These are phyloP conservation scores for Corbicula japonica DNA, from an alignment of 2,888 invertebrate species.

Conservation along the genomic window DNA sequence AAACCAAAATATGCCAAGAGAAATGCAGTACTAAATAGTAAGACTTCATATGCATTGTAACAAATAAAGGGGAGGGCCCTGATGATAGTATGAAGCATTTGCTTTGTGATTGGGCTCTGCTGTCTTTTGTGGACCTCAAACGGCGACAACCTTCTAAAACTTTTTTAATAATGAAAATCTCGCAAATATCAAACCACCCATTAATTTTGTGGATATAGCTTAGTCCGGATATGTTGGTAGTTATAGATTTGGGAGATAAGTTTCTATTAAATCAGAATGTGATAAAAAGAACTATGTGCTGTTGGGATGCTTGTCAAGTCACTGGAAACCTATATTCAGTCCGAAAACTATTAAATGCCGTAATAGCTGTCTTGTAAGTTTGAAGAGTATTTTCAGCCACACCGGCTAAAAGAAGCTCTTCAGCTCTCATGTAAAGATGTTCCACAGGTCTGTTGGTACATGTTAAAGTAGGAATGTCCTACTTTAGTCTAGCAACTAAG, in stretches of 20 bases:
- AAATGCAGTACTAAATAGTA: not conserved
- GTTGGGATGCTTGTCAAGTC: slow-evolving; percentile 6
- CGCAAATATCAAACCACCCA: slow-evolving; percentile 13
- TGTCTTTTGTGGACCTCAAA: not conserved
- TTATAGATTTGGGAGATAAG: slow-evolving; percentile 16
- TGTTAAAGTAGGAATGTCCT: no score
- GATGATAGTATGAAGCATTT: not conserved
- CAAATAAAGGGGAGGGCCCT: not conserved
- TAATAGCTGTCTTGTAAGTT: slow-evolving; percentile 19
- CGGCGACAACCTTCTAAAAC: slow-evolving; percentile 32
- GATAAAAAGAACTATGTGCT: slow-evolving; percentile 22
- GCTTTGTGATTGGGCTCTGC: slow-evolving; percentile 23
- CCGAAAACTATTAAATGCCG: slow-evolving; percentile 4
- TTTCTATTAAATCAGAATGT: slow-evolving; percentile 23
- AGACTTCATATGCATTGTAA: not conserved
- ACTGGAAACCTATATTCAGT: not conserved
- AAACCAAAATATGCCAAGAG: not conserved
- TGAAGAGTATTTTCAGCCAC: slow-evolving; percentile 13
- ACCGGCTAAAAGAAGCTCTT: slow-evolving; percentile 11
- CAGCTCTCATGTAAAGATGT: slow-evolving; percentile 18
- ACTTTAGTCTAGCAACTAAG: no score
- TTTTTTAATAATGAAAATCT: slow-evolving; percentile 11
- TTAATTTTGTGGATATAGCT: slow-evolving; percentile 30
- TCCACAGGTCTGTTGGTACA: slow-evolving; percentile 34
- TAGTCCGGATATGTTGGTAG: slow-evolving; percentile 10